phyloP scores from a whole-genome alignment of 2,113 vertebrate species.

The Athene cunicularia region DNA sequence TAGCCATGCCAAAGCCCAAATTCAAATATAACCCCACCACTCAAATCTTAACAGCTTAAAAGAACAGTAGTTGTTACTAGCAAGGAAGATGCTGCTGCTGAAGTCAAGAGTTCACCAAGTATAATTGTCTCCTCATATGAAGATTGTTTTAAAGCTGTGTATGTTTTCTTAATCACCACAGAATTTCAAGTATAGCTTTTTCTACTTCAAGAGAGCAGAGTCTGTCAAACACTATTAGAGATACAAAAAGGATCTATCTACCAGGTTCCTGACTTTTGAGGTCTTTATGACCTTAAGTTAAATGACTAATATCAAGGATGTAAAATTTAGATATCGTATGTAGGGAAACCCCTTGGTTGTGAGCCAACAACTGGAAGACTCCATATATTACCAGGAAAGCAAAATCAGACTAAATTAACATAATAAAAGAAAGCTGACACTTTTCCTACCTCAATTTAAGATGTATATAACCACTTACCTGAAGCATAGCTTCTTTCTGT shows the following conservation, averaged over 20 bases:
- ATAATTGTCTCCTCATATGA: neutral
- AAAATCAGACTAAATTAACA: neutral
- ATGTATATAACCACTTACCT: constrained; percentile 28
- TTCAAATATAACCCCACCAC: neutral
- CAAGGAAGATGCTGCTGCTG: neutral
- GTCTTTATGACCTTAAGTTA: no score
- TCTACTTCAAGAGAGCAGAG: neutral
- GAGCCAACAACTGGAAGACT: neutral
- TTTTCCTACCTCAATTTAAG: neutral
- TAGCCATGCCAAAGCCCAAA: neutral
- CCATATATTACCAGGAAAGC: neutral
- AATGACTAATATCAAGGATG: neutral
- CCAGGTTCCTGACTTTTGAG: neutral
- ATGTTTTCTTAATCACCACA: neutral
- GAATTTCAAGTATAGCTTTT: neutral
- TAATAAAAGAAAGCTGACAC: neutral
- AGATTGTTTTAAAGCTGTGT: neutral
- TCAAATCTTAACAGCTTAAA: neutral
- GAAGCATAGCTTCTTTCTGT: constrained; percentile 70
- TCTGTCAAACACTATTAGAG: neutral
- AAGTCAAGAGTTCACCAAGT: neutral
- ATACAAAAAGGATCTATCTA: neutral
- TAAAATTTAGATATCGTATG: accelerated
- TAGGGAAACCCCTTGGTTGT: neutral
- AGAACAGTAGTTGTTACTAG: neutral